Percentiles rank a stretch among this genome's conserved stretches.
These are phyloP conservation scores for Yoshiicerus persimilis DNA, from an alignment of 1,140 invertebrate species.

Conservation along the genomic window DNA sequence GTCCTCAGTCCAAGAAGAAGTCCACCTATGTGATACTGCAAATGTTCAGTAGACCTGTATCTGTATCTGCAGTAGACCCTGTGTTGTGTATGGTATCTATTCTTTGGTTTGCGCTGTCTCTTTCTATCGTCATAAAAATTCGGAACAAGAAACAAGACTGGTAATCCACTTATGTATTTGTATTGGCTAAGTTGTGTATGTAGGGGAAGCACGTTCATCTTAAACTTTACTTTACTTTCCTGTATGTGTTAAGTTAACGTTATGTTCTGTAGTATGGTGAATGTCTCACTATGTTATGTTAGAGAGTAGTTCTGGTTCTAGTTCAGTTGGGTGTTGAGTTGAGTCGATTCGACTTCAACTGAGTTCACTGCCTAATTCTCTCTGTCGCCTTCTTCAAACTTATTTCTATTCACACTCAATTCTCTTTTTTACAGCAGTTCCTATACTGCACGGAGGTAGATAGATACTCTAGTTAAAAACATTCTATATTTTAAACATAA, in stretches of 20 bases:
- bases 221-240: slow-evolving; percentile 17
- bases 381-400: neutral
- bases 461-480: too few species aligned
- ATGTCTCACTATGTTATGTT: too few species aligned
- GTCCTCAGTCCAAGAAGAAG: too few species aligned
- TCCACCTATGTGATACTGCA: too few species aligned
- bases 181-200: slow-evolving; percentile 14
- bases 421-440: neutral
- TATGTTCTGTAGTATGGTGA: neutral
- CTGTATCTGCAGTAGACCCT: too few species aligned
- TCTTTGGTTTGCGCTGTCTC: too few species aligned
- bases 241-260: neutral
- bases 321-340: neutral
- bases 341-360: neutral
- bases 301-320: neutral
- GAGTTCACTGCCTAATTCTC: neutral
- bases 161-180: slow-evolving; percentile 22
- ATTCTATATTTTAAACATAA: too few species aligned
- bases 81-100: too few species aligned
- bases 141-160: neutral
- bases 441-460: too few species aligned
- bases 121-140: slow-evolving; percentile 21
- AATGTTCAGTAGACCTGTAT: too few species aligned
- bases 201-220: slow-evolving; percentile 18
- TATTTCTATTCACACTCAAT: neutral